phyloP scores from a whole-genome alignment of 2,113 vertebrate species.

The Limnothrissa miodon region DNA sequence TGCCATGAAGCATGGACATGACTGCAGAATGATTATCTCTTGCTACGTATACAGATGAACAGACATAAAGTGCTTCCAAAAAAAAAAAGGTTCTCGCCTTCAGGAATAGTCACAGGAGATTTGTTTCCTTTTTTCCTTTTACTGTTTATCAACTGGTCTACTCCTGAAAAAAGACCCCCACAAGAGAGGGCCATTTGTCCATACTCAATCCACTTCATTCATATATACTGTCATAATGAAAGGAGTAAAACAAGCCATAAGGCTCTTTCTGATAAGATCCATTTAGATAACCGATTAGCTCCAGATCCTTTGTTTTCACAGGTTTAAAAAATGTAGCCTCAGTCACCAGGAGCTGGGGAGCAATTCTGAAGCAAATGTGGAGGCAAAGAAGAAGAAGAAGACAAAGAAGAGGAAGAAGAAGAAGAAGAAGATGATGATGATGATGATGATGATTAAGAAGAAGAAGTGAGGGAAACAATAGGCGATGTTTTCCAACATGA shows the following conservation, averaged over 20 bases:
- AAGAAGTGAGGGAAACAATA: background rate
- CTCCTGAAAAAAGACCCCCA: background rate
- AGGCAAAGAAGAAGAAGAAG: background rate
- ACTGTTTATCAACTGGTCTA: background rate
- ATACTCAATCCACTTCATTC: background rate
- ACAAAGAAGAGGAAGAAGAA: too few species aligned
- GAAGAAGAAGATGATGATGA: background rate
- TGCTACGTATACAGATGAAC: constrained; percentile 12
- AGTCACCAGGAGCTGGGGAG: background rate
- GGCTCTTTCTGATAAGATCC: background rate
- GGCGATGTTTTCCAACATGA: constrained; percentile 50
- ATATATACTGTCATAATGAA: background rate
- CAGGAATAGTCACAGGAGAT: background rate
- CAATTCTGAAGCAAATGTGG: background rate
- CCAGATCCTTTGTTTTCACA: background rate
- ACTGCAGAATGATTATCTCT: background rate
- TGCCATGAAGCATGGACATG: background rate
- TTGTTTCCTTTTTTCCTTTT: background rate
- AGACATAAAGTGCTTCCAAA: constrained; percentile 8
- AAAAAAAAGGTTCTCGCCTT: background rate
- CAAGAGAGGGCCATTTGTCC: background rate
- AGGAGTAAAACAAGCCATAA: background rate
- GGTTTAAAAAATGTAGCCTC: background rate
- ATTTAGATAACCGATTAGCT: background rate
- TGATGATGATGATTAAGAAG: background rate